These are phyloP conservation scores for Drosophila takahashii DNA, from an alignment of 1,140 invertebrate genomes.

Conservation along the genomic window DNA sequence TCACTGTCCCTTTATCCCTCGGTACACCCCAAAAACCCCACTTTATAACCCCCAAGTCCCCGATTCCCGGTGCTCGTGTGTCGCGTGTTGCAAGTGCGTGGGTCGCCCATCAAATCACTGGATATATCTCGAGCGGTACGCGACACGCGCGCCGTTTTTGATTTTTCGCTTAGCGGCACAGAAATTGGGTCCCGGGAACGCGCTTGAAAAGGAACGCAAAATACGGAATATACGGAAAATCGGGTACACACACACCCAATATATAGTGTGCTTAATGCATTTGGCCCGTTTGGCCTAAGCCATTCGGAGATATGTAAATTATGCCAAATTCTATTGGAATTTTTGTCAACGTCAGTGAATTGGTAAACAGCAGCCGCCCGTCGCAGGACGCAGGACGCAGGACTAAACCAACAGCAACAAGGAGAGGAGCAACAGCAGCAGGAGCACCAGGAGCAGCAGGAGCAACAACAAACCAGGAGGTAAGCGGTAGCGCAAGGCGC, in stretches of 20 bases:
- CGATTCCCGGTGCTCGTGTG: conserved; percentile 28
- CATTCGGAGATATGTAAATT: conserved; percentile 72
- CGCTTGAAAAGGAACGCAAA: conserved; percentile 12
- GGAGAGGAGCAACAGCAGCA: conserved; percentile 15
- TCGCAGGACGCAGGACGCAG: conserved; percentile 1
- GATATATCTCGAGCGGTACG: conserved; percentile 38
- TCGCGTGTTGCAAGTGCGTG: conserved; percentile 54
- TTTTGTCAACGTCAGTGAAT: conserved; percentile 59
- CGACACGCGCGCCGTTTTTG: conserved; percentile 50
- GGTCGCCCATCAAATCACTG: conserved; percentile 30
- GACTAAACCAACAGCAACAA: conserved; percentile 5
- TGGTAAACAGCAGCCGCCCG: conserved; percentile 33
- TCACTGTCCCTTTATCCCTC: conserved; percentile 21
- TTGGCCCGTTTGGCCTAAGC: conserved; percentile 41
- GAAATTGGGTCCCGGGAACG: conserved; percentile 61
- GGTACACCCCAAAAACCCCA: neutral
- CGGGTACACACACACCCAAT: conserved; percentile 15
- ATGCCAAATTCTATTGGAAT: conserved; percentile 68
- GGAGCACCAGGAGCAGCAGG: conserved; percentile 16
- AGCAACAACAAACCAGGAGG: conserved; percentile 26
- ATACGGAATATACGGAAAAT: conserved; percentile 13
- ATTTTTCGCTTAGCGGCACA: conserved; percentile 51
- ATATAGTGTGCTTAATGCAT: conserved; percentile 39
- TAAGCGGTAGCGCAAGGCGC: conserved; percentile 65
- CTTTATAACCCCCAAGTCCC: conserved; percentile 6